These are phyloP conservation scores for Crematogaster levior DNA, from an alignment of 2,888 invertebrate species.

Conservation along the genomic window DNA sequence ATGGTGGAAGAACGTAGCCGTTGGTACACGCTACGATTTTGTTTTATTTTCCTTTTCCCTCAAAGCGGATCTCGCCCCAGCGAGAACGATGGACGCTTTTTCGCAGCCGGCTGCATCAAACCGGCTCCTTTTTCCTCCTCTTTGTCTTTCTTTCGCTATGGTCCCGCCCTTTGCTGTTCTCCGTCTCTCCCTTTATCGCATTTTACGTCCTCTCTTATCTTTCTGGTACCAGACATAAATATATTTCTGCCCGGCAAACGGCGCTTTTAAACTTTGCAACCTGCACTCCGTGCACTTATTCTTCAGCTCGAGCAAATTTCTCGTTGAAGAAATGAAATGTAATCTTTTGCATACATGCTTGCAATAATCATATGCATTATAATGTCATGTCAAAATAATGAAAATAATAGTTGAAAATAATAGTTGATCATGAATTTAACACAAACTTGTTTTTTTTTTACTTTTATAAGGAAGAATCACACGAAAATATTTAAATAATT, in stretches of 20 bases:
- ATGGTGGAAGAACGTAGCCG: conserved; percentile 52
- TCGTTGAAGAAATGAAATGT: not conserved
- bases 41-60: conserved; percentile 58
- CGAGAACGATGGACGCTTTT: conserved; percentile 59
- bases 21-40: conserved; percentile 47
- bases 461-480: not conserved
- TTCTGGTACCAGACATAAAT: conserved; percentile 55
- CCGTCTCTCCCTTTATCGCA: conserved; percentile 5
- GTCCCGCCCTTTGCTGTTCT: not conserved
- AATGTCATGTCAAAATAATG: not conserved
- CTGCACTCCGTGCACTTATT: conserved; percentile 57
- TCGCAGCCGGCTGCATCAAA: conserved; percentile 60
- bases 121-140: conserved; percentile 42
- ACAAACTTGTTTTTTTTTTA: not conserved
- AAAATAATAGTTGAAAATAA: too few species aligned
- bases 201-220: conserved; percentile 22
- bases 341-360: not conserved
- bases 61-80: conserved; percentile 48
- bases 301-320: conserved; percentile 36
- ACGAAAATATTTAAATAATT: not conserved
- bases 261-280: conserved; percentile 61
- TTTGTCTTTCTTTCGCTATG: conserved; percentile 25
- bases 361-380: not conserved
- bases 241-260: conserved; percentile 67
- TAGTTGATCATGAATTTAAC: not conserved